A percentile compares a stretch with the other conserved stretches of the same genome.
Conservation (phyloP, 2,888 invertebrate species). For the Mythimna lalbum region DNA sequence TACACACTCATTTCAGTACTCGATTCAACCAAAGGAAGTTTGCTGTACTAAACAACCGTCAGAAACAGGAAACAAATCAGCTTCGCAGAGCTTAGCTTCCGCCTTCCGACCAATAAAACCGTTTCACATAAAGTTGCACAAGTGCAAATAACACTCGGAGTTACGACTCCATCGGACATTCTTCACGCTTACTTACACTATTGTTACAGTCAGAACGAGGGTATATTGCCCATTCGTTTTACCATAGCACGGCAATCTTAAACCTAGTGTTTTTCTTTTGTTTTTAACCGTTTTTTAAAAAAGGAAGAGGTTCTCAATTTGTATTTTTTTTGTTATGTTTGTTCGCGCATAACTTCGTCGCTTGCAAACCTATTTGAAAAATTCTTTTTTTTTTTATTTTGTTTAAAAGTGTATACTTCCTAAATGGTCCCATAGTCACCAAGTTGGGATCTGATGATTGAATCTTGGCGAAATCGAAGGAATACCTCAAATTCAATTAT, state of each 20-base stretch:
- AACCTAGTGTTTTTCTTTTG: slow-evolving; percentile 20
- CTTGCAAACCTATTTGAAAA: too few relatives aligned
- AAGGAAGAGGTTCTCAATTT: too few relatives aligned
- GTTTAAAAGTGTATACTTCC: too few relatives aligned
- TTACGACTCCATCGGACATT: slow-evolving; percentile 30
- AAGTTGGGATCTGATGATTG: too few relatives aligned
- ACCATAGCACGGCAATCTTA: slow-evolving; percentile 13
- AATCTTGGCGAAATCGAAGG: too few relatives aligned
- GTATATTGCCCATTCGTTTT: slow-evolving; percentile 17
- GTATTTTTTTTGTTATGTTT: too few relatives aligned
- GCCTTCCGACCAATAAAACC: slow-evolving; percentile 24
- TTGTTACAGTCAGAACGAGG: slow-evolving; percentile 25
- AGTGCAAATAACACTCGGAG: slow-evolving; percentile 26
- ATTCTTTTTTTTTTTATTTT: too few relatives aligned
- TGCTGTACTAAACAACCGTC: background rate
- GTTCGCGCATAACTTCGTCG: too few relatives aligned
- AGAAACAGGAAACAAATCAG: background rate
- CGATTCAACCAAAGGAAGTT: background rate
- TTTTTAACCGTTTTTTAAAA: slow-evolving; percentile 41
- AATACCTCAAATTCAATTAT: too few relatives aligned
- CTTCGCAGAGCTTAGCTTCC: background rate
- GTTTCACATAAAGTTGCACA: slow-evolving; percentile 27
- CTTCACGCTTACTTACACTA: slow-evolving; percentile 9
- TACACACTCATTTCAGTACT: too few relatives aligned
- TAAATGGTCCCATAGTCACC: too few relatives aligned